Percentiles rank a stretch among this genome's conserved stretches.
These are phyloP conservation scores for Listronotus bonariensis DNA, from an alignment of 1,140 invertebrate species.

Conservation along the genomic window DNA sequence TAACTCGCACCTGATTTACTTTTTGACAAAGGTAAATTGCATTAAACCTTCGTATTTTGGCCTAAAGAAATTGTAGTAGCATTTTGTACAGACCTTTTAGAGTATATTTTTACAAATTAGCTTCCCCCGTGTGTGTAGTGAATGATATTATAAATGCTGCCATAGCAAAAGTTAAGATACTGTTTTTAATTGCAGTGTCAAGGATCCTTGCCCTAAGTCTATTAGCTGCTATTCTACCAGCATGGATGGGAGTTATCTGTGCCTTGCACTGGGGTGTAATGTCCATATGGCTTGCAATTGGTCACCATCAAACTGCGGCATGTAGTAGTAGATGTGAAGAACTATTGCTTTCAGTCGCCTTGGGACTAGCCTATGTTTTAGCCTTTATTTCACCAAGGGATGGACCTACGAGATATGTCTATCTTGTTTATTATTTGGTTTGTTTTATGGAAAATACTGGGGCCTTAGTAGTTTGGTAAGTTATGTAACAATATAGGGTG, in stretches of 20 bases:
- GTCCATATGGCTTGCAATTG: constrained; percentile 54
- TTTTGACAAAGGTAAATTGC: too few relatives aligned
- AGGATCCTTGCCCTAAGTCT: constrained; percentile 54
- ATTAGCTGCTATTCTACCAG: constrained; percentile 53
- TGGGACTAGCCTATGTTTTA: constrained; percentile 57
- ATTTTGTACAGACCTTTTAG: too few relatives aligned
- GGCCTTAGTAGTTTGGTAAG: constrained; percentile 58
- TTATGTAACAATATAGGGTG: too few relatives aligned
- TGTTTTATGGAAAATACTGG: constrained; percentile 60
- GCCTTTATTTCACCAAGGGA: constrained; percentile 59
- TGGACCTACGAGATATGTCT: constrained; percentile 57
- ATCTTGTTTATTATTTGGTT: constrained; percentile 58
- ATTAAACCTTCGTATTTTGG: too few relatives aligned
- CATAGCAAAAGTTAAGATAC: too few relatives aligned
- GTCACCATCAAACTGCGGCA: constrained; percentile 53
- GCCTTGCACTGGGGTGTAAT: constrained; percentile 55
- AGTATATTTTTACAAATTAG: too few relatives aligned
- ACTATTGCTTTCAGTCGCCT: constrained; percentile 54
- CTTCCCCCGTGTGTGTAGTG: too few relatives aligned
- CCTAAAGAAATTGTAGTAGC: too few relatives aligned
- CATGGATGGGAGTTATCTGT: constrained; percentile 56
- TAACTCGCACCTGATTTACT: too few relatives aligned
- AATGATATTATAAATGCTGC: too few relatives aligned
- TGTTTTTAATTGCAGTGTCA: constrained; percentile 46
- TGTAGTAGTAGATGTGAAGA: constrained; percentile 59